Evolutionary conservation across 2,797 vertebrate species (phyloP), one percentile per base, ranked within the genome.

Genomic region (Chelon auratus): DNA sequence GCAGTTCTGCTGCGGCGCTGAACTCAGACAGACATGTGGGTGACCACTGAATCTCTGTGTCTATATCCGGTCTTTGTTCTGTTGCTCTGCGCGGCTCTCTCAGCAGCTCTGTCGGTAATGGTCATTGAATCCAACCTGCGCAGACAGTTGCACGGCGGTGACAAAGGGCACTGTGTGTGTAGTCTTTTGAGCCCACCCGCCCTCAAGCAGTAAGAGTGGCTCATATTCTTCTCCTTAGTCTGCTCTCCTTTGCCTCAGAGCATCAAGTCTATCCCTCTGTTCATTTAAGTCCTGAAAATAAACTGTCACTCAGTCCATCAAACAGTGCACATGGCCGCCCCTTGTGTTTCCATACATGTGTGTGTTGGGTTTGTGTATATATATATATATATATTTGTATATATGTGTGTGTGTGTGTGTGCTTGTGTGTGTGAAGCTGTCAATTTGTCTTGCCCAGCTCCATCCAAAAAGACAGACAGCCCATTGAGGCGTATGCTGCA

Each of bases 381-480:
- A 64, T 47, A 45, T 51, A 51, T 53, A 43, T 5, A 18, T 17
- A 15, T 17, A 24, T 22, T 11, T 22, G 3, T 68, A 8, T 77
- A 20, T 56, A 24, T 77, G 30, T 33, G 40, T 66, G 61, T 68
- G 58, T 53, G 33, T 15, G 2, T 55, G 53, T 37, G 39, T 48
- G 26, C 18, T 17, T 66, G 40, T 53, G 68, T 67, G 68, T 63
- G 69, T 63, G 59, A 64, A 88, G 76, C 90, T 93, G 92, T 93
- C 91, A 92, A 91, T 92, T 91, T 91, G 83, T 90, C 84, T 89
- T 81, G 81, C 78, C 87, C 75, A 43, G 87, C 86, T 87, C 90
- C 86, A 87, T 90, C 89, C 82, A 87, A 83, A 86, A 83, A 92
- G 87, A 91, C 90, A 90, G 92, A 91, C 89, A 88, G 86, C 90